These are phyloP conservation scores for Crenuchus spilurus DNA, from an alignment of 2,797 vertebrate genomes.

Conservation along the genomic window DNA sequence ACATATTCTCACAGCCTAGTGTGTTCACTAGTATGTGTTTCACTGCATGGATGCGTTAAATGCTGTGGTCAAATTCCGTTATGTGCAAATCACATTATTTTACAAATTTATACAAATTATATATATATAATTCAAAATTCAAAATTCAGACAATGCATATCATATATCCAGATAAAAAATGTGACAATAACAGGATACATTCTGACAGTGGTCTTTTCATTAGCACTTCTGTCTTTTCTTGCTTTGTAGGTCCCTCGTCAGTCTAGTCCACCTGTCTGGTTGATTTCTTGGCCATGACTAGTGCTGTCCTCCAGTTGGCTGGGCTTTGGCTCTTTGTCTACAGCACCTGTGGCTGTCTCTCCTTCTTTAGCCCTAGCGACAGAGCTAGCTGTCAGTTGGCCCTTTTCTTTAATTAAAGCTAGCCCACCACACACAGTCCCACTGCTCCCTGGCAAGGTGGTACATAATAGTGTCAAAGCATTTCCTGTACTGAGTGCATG, in stretches of 20 bases:
- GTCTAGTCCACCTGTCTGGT: constrained; percentile 72
- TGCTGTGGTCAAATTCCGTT: too few species aligned
- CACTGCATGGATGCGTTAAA: too few species aligned
- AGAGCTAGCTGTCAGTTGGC: constrained; percentile 70
- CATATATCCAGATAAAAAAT: too few species aligned
- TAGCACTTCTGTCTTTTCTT: constrained; percentile 60
- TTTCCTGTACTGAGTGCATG: constrained; percentile 27
- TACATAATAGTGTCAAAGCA: constrained; percentile 43
- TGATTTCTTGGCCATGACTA: constrained; percentile 68
- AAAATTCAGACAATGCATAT: too few species aligned
- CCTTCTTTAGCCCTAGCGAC: constrained; percentile 62
- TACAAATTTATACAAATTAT: too few species aligned
- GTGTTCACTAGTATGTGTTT: too few species aligned
- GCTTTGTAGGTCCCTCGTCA: constrained; percentile 61
- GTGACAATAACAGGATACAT: too few species aligned
- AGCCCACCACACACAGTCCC: constrained; percentile 60
- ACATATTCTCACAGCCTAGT: too few species aligned
- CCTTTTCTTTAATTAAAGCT: constrained; percentile 71
- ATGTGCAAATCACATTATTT: too few species aligned
- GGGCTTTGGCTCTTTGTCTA: constrained; percentile 52
- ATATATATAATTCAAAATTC: too few species aligned
- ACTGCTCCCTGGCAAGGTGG: constrained; percentile 47
- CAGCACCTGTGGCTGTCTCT: constrained; percentile 71
- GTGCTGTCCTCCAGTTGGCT: constrained; percentile 49
- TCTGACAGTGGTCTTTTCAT: constrained; percentile 65